These are phyloP conservation scores for Sinodicranocentrus sp. DNA, from an alignment of 2,888 invertebrate species.

Conservation along the genomic window DNA sequence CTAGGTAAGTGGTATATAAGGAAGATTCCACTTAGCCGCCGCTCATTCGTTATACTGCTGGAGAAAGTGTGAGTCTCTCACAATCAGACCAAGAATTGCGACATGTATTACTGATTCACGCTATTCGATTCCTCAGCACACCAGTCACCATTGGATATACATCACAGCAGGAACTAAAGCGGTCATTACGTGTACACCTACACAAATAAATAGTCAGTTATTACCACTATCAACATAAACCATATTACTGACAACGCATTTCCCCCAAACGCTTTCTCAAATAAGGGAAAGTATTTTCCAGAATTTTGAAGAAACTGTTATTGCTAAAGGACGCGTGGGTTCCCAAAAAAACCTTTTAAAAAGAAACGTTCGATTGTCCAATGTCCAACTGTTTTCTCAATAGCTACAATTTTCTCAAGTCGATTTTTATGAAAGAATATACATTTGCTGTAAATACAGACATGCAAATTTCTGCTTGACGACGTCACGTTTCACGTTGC, in stretches of 20 bases:
- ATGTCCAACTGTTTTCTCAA: too few relatives aligned
- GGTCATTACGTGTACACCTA: not conserved
- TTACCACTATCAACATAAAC: not conserved
- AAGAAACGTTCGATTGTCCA: too few relatives aligned
- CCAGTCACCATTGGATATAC: not conserved
- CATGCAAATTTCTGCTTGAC: too few relatives aligned
- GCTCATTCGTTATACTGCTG: slow-evolving; percentile 49
- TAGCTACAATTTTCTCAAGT: too few relatives aligned
- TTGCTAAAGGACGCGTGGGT: too few relatives aligned
- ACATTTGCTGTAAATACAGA: too few relatives aligned
- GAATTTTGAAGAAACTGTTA: too few relatives aligned
- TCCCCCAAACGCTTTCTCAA: not conserved
- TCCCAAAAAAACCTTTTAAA: too few relatives aligned
- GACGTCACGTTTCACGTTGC: too few relatives aligned
- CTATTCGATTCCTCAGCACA: slow-evolving; percentile 2
- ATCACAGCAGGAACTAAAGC: slow-evolving; percentile 19
- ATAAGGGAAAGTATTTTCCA: too few relatives aligned
- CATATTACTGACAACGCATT: not conserved
- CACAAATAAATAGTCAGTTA: slow-evolving; percentile 19
- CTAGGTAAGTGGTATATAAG: slow-evolving; percentile 61
- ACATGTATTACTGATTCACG: slow-evolving; percentile 10
- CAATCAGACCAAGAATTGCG: not conserved
- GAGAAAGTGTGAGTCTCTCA: slow-evolving; percentile 51
- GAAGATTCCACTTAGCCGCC: slow-evolving; percentile 16
- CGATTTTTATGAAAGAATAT: too few relatives aligned